phyloP scores from a whole-genome alignment of 2,113 vertebrate genomes.

The Platycercus adscitus region DNA sequence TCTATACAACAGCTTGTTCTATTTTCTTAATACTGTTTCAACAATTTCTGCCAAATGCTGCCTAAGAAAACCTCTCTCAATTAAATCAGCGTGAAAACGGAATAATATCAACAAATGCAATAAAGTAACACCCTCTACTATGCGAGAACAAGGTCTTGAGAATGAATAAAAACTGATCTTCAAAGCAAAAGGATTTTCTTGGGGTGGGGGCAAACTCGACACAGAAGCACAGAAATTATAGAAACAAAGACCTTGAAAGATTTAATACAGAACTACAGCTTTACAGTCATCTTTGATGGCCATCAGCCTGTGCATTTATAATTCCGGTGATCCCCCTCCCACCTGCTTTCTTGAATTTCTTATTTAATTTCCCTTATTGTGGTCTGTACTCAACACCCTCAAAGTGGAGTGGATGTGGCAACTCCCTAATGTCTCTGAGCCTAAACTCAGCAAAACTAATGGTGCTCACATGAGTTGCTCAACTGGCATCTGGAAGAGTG shows the following conservation, averaged over 20 bases:
- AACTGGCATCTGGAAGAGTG: neutral
- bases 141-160: neutral
- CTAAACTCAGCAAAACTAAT: neutral
- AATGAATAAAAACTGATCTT: constrained; percentile 13
- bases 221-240: neutral
- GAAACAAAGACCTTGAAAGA: neutral
- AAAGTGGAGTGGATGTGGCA: neutral
- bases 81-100: constrained; percentile 29
- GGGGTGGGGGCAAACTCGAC: neutral
- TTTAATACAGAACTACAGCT: neutral
- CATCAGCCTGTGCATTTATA: neutral
- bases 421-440: fast-evolving
- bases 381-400: neutral
- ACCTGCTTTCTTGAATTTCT: neutral
- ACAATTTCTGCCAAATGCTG: constrained; percentile 9
- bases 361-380: neutral
- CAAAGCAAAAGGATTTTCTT: neutral
- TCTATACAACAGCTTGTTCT: neutral
- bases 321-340: neutral
- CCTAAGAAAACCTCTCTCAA: constrained; percentile 37
- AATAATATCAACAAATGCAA: constrained; percentile 32
- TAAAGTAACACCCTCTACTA: neutral
- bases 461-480: neutral
- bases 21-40: constrained; percentile 31
- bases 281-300: neutral